These are phyloP conservation scores for Epizoanthus fatuus DNA, from an alignment of 92 coral and sea anemone genomes.

Conservation along the genomic window DNA sequence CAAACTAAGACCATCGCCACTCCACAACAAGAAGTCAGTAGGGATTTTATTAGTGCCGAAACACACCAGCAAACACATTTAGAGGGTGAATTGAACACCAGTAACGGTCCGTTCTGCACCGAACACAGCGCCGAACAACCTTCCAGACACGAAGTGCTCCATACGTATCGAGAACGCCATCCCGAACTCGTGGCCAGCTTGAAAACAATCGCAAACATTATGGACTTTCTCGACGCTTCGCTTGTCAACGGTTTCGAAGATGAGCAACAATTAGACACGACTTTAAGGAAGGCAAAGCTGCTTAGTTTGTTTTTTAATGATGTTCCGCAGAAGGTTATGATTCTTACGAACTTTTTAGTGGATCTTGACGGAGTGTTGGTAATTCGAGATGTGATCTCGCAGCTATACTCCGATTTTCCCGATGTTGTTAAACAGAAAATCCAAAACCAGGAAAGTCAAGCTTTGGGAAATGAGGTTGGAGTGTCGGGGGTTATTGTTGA, in stretches of 20 bases:
- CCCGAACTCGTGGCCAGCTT: background rate
- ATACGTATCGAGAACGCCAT: background rate
- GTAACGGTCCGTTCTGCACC: too few relatives aligned
- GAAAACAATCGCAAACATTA: background rate
- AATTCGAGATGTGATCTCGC: conserved; percentile 20
- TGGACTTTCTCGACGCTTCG: conserved; percentile 10
- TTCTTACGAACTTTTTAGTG: conserved; percentile 1
- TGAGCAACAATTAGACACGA: background rate
- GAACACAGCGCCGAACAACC: background rate
- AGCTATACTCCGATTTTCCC: conserved; percentile 1
- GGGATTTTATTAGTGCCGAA: background rate
- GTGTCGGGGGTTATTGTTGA: conserved; percentile 10
- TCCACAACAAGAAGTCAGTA: background rate
- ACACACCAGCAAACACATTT: background rate
- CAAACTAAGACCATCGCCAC: background rate
- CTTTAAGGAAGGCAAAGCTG: background rate
- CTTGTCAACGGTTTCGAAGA: conserved; percentile 10
- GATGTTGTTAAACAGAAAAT: conserved; percentile 13
- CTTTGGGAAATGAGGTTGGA: background rate
- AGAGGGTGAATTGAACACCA: background rate
- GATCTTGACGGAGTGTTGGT: conserved; percentile 7
- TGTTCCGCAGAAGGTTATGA: background rate
- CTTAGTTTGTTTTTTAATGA: background rate
- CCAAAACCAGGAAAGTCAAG: background rate
- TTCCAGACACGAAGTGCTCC: background rate